Evolutionary conservation across 1,140 invertebrate genomes (phyloP), one percentile per base, ranked within the genome.

Genomic region (Dinoponera quadriceps): DNA sequence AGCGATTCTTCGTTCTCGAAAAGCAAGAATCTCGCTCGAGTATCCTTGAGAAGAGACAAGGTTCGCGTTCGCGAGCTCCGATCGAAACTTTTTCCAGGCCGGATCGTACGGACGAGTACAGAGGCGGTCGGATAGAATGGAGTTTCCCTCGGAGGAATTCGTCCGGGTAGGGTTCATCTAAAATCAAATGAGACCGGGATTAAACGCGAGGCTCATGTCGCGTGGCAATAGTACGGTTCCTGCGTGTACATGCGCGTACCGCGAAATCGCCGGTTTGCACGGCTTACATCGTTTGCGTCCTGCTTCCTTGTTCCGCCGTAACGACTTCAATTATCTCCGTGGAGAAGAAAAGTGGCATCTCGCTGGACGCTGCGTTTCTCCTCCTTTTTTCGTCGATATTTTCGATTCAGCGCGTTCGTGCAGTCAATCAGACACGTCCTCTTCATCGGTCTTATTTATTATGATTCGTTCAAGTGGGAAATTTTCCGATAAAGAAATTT

Each of bases 101-200:
- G 16, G 44, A 33, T 68, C 63, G 66, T 48, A 44, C 9, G 14
- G 48, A 7, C 13, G 18, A 85, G 18, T 14, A 13, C 48, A 13
- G 72, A 57, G 20, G 57, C 25, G 44, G 49, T 59, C 20, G 57
- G 25, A 51, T 38, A 63, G 44, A 74, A 83, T 48, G 68, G 38
- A 83, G 66, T 86, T 71, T 59, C 33, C 18, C 54, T 84, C 60
- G 33, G 13, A 44, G 22, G 81, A 81, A 86, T 87, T 81, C 57
- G 27, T 80, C n/a, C 29, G 72, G 22, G 22, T 16, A 29, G 20
- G 14, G 38, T 81, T 81, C 74, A 71, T 86, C 82, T 80, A 85
- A 84, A 86, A 60, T 81, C 74, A 88, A 84, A 86, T 60, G 57
- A 84, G 74, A 38, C 29, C 18, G 14, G 63, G 69, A 88, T 86